Evolutionary conservation across 2,113 vertebrate species (phyloP), one percentile per base, ranked within the genome.

Genomic region (Labeo rohita): DNA sequence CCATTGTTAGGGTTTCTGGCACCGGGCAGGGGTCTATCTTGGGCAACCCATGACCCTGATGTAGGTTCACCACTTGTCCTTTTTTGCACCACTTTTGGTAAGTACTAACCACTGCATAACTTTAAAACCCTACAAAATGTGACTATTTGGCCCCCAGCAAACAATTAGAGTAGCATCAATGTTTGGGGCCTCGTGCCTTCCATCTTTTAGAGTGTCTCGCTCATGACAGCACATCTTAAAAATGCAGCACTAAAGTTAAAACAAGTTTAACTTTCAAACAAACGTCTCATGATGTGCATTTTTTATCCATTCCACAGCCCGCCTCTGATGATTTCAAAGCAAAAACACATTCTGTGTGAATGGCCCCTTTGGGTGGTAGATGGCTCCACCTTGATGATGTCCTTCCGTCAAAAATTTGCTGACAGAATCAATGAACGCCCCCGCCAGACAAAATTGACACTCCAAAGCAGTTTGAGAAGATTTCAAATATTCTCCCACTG

Each of bases 401-500:
- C 9, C 18, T 45, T 43, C 43, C 21, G 10, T 73, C 9, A 73
- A 47, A 73, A 6, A 47, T 1, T 12, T 75, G n/a, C 45, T 49
- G 72, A 75, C 72, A 75, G 72, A 75, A 75, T 50, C 72, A 8
- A 12, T 0, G 6, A 75, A 75, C 1, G 18, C 39, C 12, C 13
- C 6, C 15, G 56, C 12, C 56, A 80, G 8, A 47, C 39, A 80
- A 63, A 47, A 80, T 9, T 28, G 21, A 80, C 39, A 80, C 59
- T 63, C n/a, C 59, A 80, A 80, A 80, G 78, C 56, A 47, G n/a
- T 45, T 47, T 61, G 6, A 15, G 11, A n/a, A 21, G 6, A 80
- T 43, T 61, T 79, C 54, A 61, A 61, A 43, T 6, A 45, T 15
- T 78, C 34, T 78, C 15, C 23, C 9, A 43, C 34, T 43, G 18